Evolutionary conservation across 2,113 vertebrate genomes (phyloP), one percentile per base, ranked within the genome.

Genomic region (Phylloscopus whistleri): DNA sequence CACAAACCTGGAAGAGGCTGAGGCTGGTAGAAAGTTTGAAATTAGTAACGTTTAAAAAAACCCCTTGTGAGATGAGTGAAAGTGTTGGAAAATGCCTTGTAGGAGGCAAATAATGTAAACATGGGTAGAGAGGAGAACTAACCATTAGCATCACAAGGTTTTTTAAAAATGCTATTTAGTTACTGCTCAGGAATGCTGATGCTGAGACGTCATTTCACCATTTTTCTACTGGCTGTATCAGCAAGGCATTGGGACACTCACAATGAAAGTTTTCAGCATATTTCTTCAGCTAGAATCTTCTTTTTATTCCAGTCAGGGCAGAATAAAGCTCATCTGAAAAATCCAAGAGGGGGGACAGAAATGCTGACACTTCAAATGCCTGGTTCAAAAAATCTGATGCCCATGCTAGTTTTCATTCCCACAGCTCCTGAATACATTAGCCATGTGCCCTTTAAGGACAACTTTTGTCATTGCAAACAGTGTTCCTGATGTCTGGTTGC

Each of bases 341-440:
- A 85, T 94, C 59, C 81, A 76, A 88, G 89, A 73, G 13, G 21
- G 23, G 63, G 43, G 23, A 66, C 16, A 15, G 89, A 98, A 96
- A 86, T 96, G 96, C 91, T 98, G 97, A 97, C 88, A 35, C 77
- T 93, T 95, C 92, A 97, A 97, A 96, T 95, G 81, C 44, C 84
- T 52, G 30, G 60, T 95, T 97, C n/a, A 97, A 94, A 97, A 97
- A 97, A 95, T 92, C 68, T 93, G 74, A 97, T 97, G 88, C 80
- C 89, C 76, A 5, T 13, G 33, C 74, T 96, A 24, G 80, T 95
- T 98, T 97, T 96, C 67, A 95, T 89, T 98, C 92, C 90, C 92
- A 77, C 31, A 43, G 66, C 93, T 96, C 85, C 64, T 85, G 92
- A 95, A 94, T 94, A 52, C 73, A 88, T 97, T 92, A 95, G 84